Evolutionary conservation across 2,888 invertebrate species (phyloP), one percentile per base, ranked within the genome.

Genomic region (Pyrrhia umbra): DNA sequence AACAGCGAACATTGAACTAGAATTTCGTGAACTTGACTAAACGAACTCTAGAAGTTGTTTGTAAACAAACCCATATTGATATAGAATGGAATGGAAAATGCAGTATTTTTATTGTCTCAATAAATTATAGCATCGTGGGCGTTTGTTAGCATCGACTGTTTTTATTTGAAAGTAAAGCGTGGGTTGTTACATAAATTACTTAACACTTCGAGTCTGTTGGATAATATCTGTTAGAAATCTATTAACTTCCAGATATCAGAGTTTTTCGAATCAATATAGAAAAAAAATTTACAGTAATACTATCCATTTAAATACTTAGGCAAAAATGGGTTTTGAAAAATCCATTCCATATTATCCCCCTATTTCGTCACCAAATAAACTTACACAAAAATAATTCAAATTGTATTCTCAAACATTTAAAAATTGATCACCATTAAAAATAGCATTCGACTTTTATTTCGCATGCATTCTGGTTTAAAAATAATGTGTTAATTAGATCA

Each of bases 401-500:
- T n/a, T n/a, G n/a, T 8, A 70, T 45, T 52, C 18, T 40, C 45
- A 6, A 39, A 13, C n/a, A 47, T 16, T 39, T 46, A 45, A 8
- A 73, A 57, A 66, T 67, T 68, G 47, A 50, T 68, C 30, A 30
- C 68, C 13, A 18, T 47, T 61, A 49, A 18, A 61, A 58, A 54
- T 45, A 49, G 43, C 43, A 10, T 23, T 2, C n/a, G 20, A 15
- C 10, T 50, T 43, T 52, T 50, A 43, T 60, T 83, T 85, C 80
- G 68, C 43, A 84, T 74, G 71, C 67, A 66, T 78, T 78, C 72
- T 20, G 63, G 72, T 55, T 77, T 82, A 82, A 85, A 88, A 84
- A 86, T 82, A 86, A 63, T 61, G 55, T 51, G 56, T 68, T 80
- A 81, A 84, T 85, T 83, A 80, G 83, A 80, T 64, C 83, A 63